Percentiles rank a stretch among this genome's conserved stretches.
Evolutionary conservation across 2,888 invertebrate species (phyloP).

Genomic region (Campoplex capitator): DNA sequence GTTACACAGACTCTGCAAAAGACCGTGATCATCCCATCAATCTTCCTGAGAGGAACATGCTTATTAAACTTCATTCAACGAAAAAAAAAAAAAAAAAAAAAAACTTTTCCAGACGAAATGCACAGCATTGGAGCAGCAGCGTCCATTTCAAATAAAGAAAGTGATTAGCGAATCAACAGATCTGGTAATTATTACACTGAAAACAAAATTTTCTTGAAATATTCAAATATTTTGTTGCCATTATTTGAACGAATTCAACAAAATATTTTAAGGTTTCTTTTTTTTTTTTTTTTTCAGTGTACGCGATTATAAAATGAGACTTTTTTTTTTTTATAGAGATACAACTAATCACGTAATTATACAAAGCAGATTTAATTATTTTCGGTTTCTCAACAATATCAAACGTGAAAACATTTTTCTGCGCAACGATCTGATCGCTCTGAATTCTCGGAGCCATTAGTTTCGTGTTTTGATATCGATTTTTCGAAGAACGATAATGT

Average conservation of each 20-base stretch:
- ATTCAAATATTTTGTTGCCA: too few relatives aligned
- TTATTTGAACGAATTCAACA: too few relatives aligned
- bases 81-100: background rate
- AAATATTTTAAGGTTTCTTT: too few relatives aligned
- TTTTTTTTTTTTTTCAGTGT: too few relatives aligned
- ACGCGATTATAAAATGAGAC: background rate
- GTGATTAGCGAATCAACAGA: background rate
- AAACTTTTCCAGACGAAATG: background rate
- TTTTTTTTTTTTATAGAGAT: background rate
- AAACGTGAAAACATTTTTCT: background rate
- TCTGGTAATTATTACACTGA: background rate
- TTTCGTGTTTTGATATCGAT: background rate
- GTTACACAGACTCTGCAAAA: background rate
- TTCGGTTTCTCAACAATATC: background rate
- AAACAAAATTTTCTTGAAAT: too few relatives aligned
- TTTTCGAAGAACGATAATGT: background rate
- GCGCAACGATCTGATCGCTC: background rate
- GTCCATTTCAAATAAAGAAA: background rate
- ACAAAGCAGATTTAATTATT: background rate
- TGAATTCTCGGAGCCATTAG: background rate
- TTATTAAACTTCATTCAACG: background rate
- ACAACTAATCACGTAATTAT: background rate
- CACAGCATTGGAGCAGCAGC: background rate
- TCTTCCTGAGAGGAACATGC: background rate
- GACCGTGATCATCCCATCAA: conserved; percentile 15